These are phyloP conservation scores for Ennomos quercinarius DNA, from an alignment of 2,888 invertebrate genomes.

Conservation along the genomic window DNA sequence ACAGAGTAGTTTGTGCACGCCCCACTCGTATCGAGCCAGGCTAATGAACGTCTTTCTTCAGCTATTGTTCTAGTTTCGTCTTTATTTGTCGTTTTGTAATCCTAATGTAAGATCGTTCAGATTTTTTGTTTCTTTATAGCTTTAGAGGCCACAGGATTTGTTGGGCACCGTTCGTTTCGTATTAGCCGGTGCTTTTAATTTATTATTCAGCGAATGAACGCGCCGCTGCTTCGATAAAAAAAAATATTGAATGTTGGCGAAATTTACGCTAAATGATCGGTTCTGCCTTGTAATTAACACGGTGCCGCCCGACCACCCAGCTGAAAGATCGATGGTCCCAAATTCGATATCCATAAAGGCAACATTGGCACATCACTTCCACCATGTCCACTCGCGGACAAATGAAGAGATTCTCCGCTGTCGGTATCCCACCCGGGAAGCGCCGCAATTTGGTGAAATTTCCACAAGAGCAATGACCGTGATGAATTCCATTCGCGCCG, in stretches of 20 bases:
- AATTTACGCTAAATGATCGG: slow-evolving; percentile 80
- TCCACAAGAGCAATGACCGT: slow-evolving; percentile 61
- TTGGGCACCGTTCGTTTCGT: slow-evolving; percentile 30
- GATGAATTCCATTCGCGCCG: slow-evolving; percentile 67
- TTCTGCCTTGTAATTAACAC: slow-evolving; percentile 79
- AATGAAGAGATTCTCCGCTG: slow-evolving; percentile 69
- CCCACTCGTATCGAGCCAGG: slow-evolving; percentile 47
- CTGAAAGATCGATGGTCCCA: slow-evolving; percentile 71
- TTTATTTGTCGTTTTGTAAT: slow-evolving; percentile 51
- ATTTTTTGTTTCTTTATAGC: slow-evolving; percentile 16
- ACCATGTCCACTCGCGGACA: slow-evolving; percentile 61
- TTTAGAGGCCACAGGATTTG: slow-evolving; percentile 25
- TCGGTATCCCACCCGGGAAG: slow-evolving; percentile 41
- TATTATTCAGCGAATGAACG: slow-evolving; percentile 76
- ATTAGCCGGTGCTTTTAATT: slow-evolving; percentile 64
- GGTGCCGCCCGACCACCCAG: slow-evolving; percentile 75
- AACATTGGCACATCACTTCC: slow-evolving; percentile 71
- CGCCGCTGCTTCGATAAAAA: slow-evolving; percentile 71
- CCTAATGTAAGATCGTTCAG: slow-evolving; percentile 36
- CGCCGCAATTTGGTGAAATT: slow-evolving; percentile 62
- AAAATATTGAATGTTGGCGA: slow-evolving; percentile 80
- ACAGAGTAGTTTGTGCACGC: slow-evolving; percentile 67
- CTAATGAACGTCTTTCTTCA: slow-evolving; percentile 74
- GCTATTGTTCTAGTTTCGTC: slow-evolving; percentile 75
- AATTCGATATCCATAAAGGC: slow-evolving; percentile 67